Conservation (phyloP, 2,888 invertebrate species). For the Scaptomyza parva region DNA sequence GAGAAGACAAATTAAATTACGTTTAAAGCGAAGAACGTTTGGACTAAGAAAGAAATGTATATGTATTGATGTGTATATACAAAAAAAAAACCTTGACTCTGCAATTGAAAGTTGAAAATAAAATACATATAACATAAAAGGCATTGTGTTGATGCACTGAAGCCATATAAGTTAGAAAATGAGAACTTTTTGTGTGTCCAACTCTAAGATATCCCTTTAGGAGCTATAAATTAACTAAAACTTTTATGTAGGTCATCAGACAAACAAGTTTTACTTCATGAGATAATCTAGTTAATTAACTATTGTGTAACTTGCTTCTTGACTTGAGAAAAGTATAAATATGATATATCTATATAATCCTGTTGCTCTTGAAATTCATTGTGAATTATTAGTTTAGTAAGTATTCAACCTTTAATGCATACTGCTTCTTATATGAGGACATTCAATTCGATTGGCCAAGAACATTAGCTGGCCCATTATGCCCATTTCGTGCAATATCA, state of each 20-base stretch:
- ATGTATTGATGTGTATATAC: constrained; percentile 32
- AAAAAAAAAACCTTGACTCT: constrained; percentile 19
- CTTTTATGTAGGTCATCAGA: not conserved
- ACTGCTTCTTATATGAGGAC: constrained; percentile 10
- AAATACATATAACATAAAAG: constrained; percentile 36
- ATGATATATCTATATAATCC: no score
- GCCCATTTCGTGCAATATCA: constrained; percentile 63
- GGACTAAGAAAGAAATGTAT: constrained; percentile 32
- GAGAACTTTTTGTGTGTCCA: not conserved
- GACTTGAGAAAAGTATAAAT: no score
- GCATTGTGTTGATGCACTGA: constrained; percentile 41
- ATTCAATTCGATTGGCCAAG: constrained; percentile 33
- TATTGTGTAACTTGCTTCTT: no score
- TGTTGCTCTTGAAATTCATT: not conserved
- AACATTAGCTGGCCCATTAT: constrained; percentile 67
- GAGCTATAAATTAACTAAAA: not conserved
- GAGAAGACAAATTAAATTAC: constrained; percentile 81
- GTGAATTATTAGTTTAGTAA: not conserved
- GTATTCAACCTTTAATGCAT: constrained; percentile 9
- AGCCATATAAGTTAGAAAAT: constrained; percentile 4
- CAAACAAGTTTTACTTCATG: no score
- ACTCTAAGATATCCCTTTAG: constrained; percentile 13
- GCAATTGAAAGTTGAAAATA: constrained; percentile 20
- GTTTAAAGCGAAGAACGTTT: constrained; percentile 71
- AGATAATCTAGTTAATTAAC: no score